Percentiles rank a stretch among this genome's conserved stretches.
Evolutionary conservation across 2,888 invertebrate species (phyloP).

Genomic region (Spicauda simplicius): DNA sequence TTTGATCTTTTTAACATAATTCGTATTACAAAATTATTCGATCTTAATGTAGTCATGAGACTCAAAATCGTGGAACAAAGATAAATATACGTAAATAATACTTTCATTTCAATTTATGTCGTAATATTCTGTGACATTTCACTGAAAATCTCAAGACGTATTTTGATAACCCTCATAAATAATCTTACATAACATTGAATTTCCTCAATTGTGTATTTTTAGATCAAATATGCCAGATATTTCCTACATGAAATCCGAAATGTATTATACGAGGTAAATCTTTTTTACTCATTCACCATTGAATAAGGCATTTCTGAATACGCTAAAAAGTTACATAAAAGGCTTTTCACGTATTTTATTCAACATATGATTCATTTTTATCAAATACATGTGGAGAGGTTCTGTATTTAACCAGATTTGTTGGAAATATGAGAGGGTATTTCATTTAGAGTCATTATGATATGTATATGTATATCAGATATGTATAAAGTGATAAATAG

Average conservation of each 20-base stretch:
- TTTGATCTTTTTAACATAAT: too few relatives aligned
- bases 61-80: too few relatives aligned
- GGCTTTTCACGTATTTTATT: slow-evolving; percentile 1
- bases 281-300: slow-evolving; percentile 2
- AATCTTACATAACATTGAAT: background rate
- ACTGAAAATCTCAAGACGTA: background rate
- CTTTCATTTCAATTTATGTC: too few relatives aligned
- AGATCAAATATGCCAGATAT: background rate
- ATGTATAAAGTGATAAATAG: too few relatives aligned
- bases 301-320: slow-evolving; percentile 2
- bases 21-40: too few relatives aligned
- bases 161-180: background rate
- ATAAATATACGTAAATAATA: too few relatives aligned
- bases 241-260: background rate
- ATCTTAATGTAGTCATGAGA: too few relatives aligned
- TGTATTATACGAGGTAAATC: background rate
- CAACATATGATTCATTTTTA: background rate
- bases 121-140: background rate
- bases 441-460: too few relatives aligned
- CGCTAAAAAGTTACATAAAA: slow-evolving; percentile 3
- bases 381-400: background rate
- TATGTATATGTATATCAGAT: too few relatives aligned
- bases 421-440: background rate
- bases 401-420: background rate
- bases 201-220: background rate